Evolutionary conservation across 2,797 vertebrate genomes (phyloP).

Genomic region (Numenius phaeopus): DNA sequence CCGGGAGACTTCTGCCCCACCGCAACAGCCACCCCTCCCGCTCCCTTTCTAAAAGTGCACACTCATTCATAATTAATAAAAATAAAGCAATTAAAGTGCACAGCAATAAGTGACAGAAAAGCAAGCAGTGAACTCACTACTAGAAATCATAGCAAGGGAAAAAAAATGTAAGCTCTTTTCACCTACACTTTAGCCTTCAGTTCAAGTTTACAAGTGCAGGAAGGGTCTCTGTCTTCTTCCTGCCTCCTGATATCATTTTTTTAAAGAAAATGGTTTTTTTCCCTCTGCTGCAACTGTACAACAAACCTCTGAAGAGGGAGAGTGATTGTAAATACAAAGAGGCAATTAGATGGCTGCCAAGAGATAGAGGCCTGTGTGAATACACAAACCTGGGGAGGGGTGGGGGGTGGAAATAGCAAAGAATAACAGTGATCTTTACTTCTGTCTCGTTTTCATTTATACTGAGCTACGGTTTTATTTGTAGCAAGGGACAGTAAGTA

Average conservation of each 20-base stretch:
- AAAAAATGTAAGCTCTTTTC: background rate
- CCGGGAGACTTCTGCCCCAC: background rate
- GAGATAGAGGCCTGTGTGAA: background rate
- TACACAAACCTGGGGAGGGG: background rate
- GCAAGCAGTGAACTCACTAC: background rate
- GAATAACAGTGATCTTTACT: background rate
- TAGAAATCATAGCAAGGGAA: background rate
- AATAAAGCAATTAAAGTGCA: background rate
- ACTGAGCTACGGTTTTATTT: background rate
- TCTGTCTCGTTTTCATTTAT: conserved; percentile 1
- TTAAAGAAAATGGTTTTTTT: background rate
- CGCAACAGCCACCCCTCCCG: rapidly evolving
- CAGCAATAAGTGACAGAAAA: background rate
- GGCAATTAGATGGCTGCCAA: background rate
- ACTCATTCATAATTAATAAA: background rate
- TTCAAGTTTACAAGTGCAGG: background rate
- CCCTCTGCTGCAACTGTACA: background rate
- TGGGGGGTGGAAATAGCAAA: background rate
- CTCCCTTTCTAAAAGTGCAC: background rate
- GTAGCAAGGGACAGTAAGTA: background rate
- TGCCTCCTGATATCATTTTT: background rate
- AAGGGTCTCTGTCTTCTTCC: background rate
- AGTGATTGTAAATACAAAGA: background rate
- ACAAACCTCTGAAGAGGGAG: background rate
- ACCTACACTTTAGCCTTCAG: background rate